These are phyloP conservation scores for Hucho hucho DNA, from an alignment of 2,113 vertebrate species.

Conservation along the genomic window DNA sequence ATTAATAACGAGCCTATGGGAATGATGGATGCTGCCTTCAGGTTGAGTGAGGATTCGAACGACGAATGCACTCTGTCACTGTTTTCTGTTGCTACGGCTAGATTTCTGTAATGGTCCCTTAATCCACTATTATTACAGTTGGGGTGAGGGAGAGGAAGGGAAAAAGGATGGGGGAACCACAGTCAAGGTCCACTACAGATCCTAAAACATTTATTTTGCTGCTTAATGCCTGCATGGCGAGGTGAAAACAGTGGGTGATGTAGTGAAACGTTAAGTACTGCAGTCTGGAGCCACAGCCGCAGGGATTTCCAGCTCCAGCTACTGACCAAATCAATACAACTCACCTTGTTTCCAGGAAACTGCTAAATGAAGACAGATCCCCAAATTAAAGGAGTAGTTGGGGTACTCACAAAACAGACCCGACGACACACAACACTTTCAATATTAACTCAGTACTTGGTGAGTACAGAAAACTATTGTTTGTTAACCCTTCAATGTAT, in stretches of 20 bases:
- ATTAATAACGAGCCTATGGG: conserved; percentile 14
- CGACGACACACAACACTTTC: no score
- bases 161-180: conserved; percentile 19
- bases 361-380: conserved; percentile 44
- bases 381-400: conserved; percentile 33
- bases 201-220: conserved; percentile 30
- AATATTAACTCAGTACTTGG: no score
- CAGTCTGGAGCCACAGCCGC: not conserved
- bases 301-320: conserved; percentile 34
- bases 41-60: conserved; percentile 15
- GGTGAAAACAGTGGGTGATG: conserved; percentile 21
- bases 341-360: conserved; percentile 30
- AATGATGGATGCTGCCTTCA: conserved; percentile 27
- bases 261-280: conserved; percentile 35
- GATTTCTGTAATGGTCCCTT: conserved; percentile 35
- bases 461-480: no score
- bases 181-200: conserved; percentile 26
- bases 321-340: conserved; percentile 47
- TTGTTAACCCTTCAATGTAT: no score
- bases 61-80: conserved; percentile 9
- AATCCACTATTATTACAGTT: conserved; percentile 13
- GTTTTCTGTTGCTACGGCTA: conserved; percentile 24
- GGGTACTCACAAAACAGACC: no score
- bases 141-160: not conserved
- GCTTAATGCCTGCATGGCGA: conserved; percentile 22